Base-by-base conservation (phyloP, 2,797 vertebrate species). In the Cyclopterus lumpus region DNA sequence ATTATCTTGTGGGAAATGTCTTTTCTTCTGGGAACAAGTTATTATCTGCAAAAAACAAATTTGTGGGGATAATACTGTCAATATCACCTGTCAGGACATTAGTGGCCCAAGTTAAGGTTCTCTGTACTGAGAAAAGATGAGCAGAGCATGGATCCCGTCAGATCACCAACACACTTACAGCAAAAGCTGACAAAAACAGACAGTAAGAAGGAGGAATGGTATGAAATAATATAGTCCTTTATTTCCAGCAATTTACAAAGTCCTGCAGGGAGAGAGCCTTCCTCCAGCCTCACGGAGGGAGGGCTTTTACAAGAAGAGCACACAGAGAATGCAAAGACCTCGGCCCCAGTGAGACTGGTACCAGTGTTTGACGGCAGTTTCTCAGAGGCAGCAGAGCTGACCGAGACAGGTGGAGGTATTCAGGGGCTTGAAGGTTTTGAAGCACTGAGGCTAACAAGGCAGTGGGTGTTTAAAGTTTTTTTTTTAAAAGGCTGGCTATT, bases 161-260 rank as follows among this genome's bases (percentile, higher is more conserved):
- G 20, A n/a, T 26, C 30, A 24, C 18, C 6, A 3, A 38, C 15
- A 64, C 15, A 42, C 34, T 36, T 5, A 51, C 7, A 64, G 30
- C 40, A 20, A 63, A 34, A 58, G 8, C 12, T 26, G 34, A 73
- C n/a, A 85, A 15, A 73, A 69, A 60, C 42, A 67, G 46, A 71
- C 58, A 74, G 22, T 20, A 6, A 34, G 62, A 86, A 34, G 48
- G 67, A 77, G 60, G 64, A 79, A 76, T 90, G 83, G 70, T 94
- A 93, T 90, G 92, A 95, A 95, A 95, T 92, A 93, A 93, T 89
- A 94, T 84, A 90, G 75, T 94, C 82, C 83, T 95, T 96, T 95
- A 95, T 94, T 95, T 95, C 89, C 94, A 94, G 91, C 93, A 90
- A 92, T 91, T 90, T 90, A 92, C 92, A 92, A 93, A 93, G 89